Percentiles rank a stretch among this genome's conserved stretches.
Evolutionary conservation across 1,140 invertebrate species (phyloP).

Genomic region (Ptiloglossa arizonensis): DNA sequence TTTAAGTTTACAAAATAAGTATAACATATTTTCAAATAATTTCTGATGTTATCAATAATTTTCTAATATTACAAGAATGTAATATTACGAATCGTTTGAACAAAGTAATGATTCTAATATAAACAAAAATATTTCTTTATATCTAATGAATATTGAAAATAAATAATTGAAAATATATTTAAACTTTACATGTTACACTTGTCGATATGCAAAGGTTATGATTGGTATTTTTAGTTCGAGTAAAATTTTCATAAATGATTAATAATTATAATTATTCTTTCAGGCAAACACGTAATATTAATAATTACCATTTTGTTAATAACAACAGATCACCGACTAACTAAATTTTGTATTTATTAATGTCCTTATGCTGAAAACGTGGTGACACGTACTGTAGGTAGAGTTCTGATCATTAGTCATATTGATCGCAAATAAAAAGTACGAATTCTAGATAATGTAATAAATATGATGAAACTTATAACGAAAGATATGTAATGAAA

Average conservation of each 20-base stretch:
- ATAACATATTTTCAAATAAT: not conserved
- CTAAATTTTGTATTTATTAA: not conserved
- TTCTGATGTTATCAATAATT: not conserved
- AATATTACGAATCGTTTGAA: not conserved
- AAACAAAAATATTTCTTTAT: not conserved
- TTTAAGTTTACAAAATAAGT: no score
- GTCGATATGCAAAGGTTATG: conserved; percentile 5
- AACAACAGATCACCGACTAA: not conserved
- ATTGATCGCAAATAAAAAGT: no score
- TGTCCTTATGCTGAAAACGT: no score
- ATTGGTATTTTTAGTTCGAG: not conserved
- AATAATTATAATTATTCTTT: not conserved
- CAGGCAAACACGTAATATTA: not conserved
- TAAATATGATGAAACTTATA: conserved; percentile 2
- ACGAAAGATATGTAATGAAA: no score
- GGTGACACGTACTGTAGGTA: not conserved
- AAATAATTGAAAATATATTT: not conserved
- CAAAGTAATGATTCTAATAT: not conserved
- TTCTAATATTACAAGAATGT: not conserved
- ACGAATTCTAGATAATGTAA: no score
- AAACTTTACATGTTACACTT: not conserved
- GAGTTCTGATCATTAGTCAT: no score
- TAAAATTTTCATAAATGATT: not conserved
- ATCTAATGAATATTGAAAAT: not conserved
- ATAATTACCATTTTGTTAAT: conserved; percentile 16